Evolutionary conservation across 2,113 vertebrate genomes (phyloP).

Genomic region (Notarius quadriscutis): DNA sequence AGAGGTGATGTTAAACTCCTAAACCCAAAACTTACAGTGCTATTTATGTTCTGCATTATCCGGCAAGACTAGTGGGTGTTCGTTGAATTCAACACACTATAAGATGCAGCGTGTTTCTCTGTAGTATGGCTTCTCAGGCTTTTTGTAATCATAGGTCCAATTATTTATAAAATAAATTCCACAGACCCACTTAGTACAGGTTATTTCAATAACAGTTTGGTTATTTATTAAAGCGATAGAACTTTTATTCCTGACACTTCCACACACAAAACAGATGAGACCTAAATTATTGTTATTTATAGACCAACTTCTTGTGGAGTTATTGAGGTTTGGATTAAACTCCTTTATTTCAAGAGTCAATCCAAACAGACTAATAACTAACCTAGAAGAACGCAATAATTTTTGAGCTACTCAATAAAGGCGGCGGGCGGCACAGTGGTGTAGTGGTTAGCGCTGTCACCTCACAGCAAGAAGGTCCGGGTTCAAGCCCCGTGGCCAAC

Average conservation of each 20-base stretch:
- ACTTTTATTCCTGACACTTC: neutral
- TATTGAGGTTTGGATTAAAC: neutral
- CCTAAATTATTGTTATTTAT: neutral
- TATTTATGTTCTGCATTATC: neutral
- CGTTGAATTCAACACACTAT: neutral
- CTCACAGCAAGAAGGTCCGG: too few species aligned
- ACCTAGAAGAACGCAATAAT: too few species aligned
- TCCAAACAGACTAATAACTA: neutral
- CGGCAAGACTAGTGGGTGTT: neutral
- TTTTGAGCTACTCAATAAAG: too few species aligned
- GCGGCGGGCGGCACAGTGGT: too few species aligned
- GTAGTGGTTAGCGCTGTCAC: too few species aligned
- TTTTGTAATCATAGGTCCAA: neutral
- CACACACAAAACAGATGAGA: neutral
- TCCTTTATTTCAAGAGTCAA: neutral
- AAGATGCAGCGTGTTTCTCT: neutral
- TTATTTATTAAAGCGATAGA: neutral
- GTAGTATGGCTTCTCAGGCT: neutral
- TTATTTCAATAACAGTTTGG: neutral
- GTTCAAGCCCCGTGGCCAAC: too few species aligned
- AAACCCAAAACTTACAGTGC: neutral
- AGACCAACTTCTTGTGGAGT: neutral
- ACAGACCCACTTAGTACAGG: neutral
- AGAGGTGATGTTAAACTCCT: neutral
- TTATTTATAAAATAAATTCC: neutral